Percentiles rank a stretch among this genome's conserved stretches.
Conservation (phyloP, 2,888 invertebrate species). For the Monopis laevigella region DNA sequence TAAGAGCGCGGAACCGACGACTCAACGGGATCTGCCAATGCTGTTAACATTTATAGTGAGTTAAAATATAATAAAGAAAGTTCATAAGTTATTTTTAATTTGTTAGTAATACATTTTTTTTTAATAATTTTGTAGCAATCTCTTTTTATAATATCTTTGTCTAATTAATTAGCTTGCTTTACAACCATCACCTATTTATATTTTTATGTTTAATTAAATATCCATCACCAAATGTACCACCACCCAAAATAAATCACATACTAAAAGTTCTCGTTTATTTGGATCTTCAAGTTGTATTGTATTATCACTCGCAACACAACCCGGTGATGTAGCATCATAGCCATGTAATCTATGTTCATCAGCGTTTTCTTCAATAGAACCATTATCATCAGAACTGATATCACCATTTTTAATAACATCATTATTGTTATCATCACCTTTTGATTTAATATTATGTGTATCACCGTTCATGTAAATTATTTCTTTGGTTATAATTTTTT, state of each 20-base stretch:
- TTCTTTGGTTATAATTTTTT: conserved; percentile 22
- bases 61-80: too few relatives aligned
- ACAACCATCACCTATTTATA: not conserved
- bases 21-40: conserved; percentile 98
- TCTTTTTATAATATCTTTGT: too few relatives aligned
- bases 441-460: not conserved
- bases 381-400: conserved; percentile 16
- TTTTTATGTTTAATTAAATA: not conserved
- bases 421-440: conserved; percentile 18
- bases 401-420: conserved; percentile 14
- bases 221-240: conserved; percentile 15
- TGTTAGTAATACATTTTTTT: too few relatives aligned
- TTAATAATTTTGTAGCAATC: too few relatives aligned
- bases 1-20: conserved; percentile 90
- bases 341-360: conserved; percentile 35
- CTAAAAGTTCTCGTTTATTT: conserved; percentile 44
- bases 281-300: conserved; percentile 50
- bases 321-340: conserved; percentile 42
- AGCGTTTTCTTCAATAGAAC: conserved; percentile 17
- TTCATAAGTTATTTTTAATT: too few relatives aligned
- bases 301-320: conserved; percentile 30
- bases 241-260: conserved; percentile 28
- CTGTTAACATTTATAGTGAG: too few relatives aligned
- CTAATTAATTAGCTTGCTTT: not conserved
- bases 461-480: conserved; percentile 13